phyloP scores from a whole-genome alignment of 2,888 invertebrate species.

The Eumerus sabulonum region DNA sequence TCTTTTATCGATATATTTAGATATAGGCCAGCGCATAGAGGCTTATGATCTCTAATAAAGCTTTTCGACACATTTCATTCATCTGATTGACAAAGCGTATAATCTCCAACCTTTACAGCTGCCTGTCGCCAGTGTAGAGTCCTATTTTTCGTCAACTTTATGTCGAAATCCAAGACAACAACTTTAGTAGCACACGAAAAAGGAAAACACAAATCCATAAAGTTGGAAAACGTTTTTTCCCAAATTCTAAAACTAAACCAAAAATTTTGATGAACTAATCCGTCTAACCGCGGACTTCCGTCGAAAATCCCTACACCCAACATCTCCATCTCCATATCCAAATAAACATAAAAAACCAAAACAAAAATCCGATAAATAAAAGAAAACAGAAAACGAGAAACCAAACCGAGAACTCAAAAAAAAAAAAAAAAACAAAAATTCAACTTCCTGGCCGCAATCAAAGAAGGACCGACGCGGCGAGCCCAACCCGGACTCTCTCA shows the following conservation, averaged over 20 bases:
- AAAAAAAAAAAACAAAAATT: slow-evolving; percentile 32
- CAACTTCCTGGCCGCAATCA: slow-evolving; percentile 63
- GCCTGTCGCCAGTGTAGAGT: no score
- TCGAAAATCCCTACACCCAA: slow-evolving; percentile 27
- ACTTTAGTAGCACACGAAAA: no score
- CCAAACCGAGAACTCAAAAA: no score
- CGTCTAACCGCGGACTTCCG: slow-evolving; percentile 48
- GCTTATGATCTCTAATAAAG: no score
- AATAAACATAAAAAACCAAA: slow-evolving; percentile 46
- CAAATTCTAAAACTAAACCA: slow-evolving; percentile 1
- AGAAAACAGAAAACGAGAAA: slow-evolving; percentile 15
- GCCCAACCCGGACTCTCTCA: slow-evolving; percentile 17
- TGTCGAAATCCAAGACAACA: no score
- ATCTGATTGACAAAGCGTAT: no score
- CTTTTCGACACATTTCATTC: no score
- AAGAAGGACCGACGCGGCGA: slow-evolving; percentile 54
- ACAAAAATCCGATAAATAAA: slow-evolving; percentile 18
- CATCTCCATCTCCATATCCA: slow-evolving; percentile 36
- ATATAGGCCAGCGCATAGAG: no score
- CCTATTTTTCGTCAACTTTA: no score
- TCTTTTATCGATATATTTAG: no score
- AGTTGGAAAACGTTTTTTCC: slow-evolving; percentile 3
- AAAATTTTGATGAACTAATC: slow-evolving; percentile 36
- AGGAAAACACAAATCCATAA: no score
- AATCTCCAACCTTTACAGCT: no score